A percentile compares a stretch with the other conserved stretches of the same genome.
Evolutionary conservation across 1,140 invertebrate species (phyloP).

Genomic region (Caenorhabditis latens): DNA sequence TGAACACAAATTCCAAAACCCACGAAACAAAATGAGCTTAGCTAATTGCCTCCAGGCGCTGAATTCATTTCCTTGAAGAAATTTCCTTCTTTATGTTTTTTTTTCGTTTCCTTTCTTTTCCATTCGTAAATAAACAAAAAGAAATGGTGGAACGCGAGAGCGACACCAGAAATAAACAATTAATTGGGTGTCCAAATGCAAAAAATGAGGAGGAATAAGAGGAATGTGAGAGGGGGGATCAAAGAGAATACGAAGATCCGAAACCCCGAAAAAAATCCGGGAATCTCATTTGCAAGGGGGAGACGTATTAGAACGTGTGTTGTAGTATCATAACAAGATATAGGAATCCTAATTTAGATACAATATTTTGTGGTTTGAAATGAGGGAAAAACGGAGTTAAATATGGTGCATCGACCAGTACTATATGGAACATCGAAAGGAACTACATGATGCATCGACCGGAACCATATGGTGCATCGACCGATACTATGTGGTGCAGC

Average conservation of each 20-base stretch:
- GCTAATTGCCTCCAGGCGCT: background rate
- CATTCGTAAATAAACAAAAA: conserved; percentile 7
- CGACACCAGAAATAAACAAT: conserved; percentile 31
- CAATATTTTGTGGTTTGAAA: no score
- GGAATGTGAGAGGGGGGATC: background rate
- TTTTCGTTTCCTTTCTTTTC: background rate
- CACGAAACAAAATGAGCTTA: background rate
- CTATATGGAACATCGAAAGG: no score
- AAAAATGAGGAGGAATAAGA: background rate
- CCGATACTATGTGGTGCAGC: no score
- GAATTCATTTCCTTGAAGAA: background rate
- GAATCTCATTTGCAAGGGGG: background rate
- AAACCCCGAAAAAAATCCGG: background rate
- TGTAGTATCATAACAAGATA: background rate
- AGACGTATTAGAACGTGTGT: background rate
- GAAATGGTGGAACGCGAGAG: background rate
- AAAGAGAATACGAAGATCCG: background rate
- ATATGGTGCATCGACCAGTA: no score
- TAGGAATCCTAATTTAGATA: background rate
- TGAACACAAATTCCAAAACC: background rate
- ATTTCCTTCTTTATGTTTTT: background rate
- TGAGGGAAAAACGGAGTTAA: no score
- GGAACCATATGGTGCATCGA: no score
- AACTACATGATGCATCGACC: no score
- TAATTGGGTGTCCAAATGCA: background rate